phyloP scores from a whole-genome alignment of 2,797 vertebrate genomes.

The Sitta carolinensis region DNA sequence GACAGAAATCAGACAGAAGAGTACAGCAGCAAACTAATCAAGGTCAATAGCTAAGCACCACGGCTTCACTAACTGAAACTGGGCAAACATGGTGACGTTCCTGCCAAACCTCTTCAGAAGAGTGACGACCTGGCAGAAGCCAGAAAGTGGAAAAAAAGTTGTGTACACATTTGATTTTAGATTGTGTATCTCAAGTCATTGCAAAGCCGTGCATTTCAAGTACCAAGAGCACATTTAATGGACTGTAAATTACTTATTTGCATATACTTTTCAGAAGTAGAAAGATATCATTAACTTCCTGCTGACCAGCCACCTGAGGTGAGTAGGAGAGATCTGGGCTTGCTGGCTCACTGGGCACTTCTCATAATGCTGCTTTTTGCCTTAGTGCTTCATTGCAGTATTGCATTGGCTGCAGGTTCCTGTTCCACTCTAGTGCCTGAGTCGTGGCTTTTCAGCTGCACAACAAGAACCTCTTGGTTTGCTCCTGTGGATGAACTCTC shows the following conservation, averaged over 20 bases:
- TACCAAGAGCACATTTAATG: conserved; percentile 13
- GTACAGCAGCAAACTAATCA: not conserved
- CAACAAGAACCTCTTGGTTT: not conserved
- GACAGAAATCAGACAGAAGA: not conserved
- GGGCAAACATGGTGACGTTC: accelerated
- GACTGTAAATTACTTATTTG: conserved; percentile 31
- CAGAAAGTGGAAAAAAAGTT: not conserved
- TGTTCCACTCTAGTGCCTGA: not conserved
- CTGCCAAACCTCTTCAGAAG: not conserved
- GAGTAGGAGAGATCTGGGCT: conserved; percentile 36
- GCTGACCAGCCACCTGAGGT: conserved; percentile 39
- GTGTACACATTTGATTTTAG: not conserved
- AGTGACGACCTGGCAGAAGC: not conserved
- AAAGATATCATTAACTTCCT: conserved; percentile 44
- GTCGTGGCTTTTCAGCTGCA: not conserved
- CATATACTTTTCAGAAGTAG: conserved; percentile 32
- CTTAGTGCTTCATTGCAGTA: not conserved
- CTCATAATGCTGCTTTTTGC: not conserved
- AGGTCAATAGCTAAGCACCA: not conserved
- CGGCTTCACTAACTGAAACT: not conserved
- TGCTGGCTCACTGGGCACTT: not conserved
- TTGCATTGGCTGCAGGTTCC: not conserved
- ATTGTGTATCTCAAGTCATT: not conserved
- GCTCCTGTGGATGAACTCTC: not conserved
- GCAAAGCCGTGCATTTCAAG: not conserved